Evolutionary conservation across 2,113 vertebrate genomes (phyloP).

Genomic region (Hippolais icterina): DNA sequence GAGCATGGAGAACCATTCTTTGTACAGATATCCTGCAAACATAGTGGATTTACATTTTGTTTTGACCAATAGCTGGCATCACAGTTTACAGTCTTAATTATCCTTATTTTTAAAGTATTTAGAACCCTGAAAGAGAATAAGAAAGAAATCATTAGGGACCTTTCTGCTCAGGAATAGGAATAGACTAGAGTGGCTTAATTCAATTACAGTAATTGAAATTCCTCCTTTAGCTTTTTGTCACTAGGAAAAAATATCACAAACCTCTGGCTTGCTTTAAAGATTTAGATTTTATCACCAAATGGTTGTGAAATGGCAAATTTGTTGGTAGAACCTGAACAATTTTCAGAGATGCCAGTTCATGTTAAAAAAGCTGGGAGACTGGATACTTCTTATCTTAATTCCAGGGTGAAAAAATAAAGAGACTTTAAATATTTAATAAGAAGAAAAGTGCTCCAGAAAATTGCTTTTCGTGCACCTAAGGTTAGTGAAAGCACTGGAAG

Average conservation of each 20-base stretch:
- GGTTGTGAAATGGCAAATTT: not conserved
- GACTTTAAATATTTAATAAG: not conserved
- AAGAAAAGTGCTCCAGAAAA: not conserved
- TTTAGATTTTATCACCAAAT: not conserved
- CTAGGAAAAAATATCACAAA: not conserved
- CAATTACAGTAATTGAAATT: not conserved
- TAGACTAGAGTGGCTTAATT: not conserved
- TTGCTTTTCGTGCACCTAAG: not conserved
- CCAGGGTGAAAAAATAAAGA: not conserved
- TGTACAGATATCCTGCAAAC: not conserved
- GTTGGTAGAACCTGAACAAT: not conserved
- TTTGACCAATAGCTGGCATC: not conserved
- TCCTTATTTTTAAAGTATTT: not conserved
- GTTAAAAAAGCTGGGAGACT: not conserved
- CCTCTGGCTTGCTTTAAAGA: not conserved
- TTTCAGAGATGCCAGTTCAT: not conserved
- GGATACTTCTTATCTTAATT: not conserved
- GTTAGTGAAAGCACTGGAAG: not conserved
- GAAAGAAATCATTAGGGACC: not conserved
- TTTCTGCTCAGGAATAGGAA: not conserved
- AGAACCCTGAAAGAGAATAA: not conserved
- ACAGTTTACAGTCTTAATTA: not conserved
- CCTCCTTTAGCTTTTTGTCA: not conserved
- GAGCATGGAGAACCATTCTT: not conserved
- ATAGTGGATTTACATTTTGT: not conserved